Base-by-base conservation (phyloP, 2,888 invertebrate genomes). In the Trisateles emortualis region DNA sequence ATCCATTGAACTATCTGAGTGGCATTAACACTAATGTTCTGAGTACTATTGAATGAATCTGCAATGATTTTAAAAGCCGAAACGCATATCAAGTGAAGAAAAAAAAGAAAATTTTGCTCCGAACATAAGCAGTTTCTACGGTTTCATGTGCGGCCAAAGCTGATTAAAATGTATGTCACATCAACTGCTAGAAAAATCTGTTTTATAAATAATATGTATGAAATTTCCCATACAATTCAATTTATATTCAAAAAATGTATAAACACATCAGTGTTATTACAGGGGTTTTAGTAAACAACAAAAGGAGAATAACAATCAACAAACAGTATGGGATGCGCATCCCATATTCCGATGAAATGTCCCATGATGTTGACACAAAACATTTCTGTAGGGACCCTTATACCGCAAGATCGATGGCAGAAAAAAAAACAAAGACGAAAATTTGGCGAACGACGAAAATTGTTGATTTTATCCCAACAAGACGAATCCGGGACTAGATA, bases 401-500 rank as follows among this genome's bases (percentile, higher is more conserved):
- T 6, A 9, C 26, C 35, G n/a, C 22, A 29, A 58, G 67, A 68
- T 59, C 57, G 59, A 69, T 61, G 52, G 41, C 47, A 13, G 35
- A 26, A 47, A 46, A 64, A 55, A 68, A 59, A 61, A 64, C 59
- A 67, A 49, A 50, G 39, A 47, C 43, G 52, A 47, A 48, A 59
- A 44, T 45, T n/a, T 39, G 32, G 19, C 22, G 29, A 26, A 26
- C 26, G 29, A 42, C 5, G 26, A 29, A 40, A 47, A 41, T 17
- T 55, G 55, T 49, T 54, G 38, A 54, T 45, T 54, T 45, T 48
- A 48, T 30, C 24, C 32, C 19, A 8, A 36, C 4, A 8, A 32
- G 16, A 14, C 10, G 41, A 14, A 24, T 16, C 24, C 33, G 24
- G n/a, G 0, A 10, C 40, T 33, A 17, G 10, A 14, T 38, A 5